phyloP scores from a whole-genome alignment of 2,888 invertebrate genomes.

The Diarsia rubi region DNA sequence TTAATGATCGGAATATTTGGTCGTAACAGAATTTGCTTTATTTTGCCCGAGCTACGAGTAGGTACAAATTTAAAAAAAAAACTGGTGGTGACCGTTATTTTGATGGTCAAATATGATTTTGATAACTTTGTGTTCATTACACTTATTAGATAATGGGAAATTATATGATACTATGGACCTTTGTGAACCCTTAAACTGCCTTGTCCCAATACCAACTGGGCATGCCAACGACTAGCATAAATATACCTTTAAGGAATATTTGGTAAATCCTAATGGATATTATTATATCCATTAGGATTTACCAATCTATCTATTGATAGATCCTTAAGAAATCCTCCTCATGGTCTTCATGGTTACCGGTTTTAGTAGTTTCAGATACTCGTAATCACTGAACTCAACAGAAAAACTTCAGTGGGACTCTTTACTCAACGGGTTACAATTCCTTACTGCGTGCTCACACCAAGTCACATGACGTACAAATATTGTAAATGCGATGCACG shows the following conservation, averaged over 20 bases:
- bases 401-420: no score
- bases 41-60: background rate
- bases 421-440: no score
- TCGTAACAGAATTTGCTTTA: slow-evolving; percentile 14
- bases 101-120: background rate
- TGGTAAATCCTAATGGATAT: no score
- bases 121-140: background rate
- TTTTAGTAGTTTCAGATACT: no score
- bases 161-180: background rate
- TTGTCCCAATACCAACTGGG: background rate
- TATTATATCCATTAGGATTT: no score
- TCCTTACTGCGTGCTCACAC: no score
- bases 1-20: slow-evolving; percentile 47
- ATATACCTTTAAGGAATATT: background rate
- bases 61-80: slow-evolving; percentile 27
- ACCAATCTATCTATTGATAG: no score
- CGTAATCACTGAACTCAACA: no score
- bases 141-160: background rate
- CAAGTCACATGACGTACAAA: slow-evolving; percentile 23
- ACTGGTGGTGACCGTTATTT: background rate
- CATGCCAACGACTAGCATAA: background rate
- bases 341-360: no score
- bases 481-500: slow-evolving; percentile 31
- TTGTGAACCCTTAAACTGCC: background rate
- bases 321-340: no score